phyloP scores from a whole-genome alignment of 2,888 invertebrate genomes.

The Julus scanicus region DNA sequence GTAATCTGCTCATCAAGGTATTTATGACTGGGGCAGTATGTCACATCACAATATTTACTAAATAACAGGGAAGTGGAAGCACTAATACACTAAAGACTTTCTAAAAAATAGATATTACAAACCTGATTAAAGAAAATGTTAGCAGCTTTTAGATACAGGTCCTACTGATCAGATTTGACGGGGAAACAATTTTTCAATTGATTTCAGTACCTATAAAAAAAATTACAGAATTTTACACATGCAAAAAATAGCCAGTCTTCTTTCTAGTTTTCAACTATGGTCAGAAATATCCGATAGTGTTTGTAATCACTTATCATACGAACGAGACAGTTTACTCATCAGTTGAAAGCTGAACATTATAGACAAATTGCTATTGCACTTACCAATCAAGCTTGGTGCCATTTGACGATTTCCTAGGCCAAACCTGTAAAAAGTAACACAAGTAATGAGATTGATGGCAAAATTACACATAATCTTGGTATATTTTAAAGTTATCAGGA shows the following conservation, averaged over 20 bases:
- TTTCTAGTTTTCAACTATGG: background rate
- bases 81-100: too few relatives aligned
- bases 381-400: background rate
- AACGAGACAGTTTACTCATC: constrained; percentile 24
- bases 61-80: background rate
- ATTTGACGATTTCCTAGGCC: background rate
- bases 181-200: too few relatives aligned
- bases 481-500: background rate
- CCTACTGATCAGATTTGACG: too few relatives aligned
- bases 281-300: background rate
- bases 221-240: too few relatives aligned
- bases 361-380: background rate
- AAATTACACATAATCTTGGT: too few relatives aligned
- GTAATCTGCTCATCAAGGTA: background rate
- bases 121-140: too few relatives aligned
- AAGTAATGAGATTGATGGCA: too few relatives aligned
- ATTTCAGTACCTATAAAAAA: too few relatives aligned
- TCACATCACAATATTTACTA: background rate
- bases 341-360: background rate
- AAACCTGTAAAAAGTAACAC: background rate
- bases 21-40: background rate
- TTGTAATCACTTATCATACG: constrained; percentile 42
- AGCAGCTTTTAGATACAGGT: too few relatives aligned
- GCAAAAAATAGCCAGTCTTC: too few relatives aligned
- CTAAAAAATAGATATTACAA: too few relatives aligned